phyloP scores from a whole-genome alignment of 1,140 invertebrate species.

The Hyles euphorbiae region DNA sequence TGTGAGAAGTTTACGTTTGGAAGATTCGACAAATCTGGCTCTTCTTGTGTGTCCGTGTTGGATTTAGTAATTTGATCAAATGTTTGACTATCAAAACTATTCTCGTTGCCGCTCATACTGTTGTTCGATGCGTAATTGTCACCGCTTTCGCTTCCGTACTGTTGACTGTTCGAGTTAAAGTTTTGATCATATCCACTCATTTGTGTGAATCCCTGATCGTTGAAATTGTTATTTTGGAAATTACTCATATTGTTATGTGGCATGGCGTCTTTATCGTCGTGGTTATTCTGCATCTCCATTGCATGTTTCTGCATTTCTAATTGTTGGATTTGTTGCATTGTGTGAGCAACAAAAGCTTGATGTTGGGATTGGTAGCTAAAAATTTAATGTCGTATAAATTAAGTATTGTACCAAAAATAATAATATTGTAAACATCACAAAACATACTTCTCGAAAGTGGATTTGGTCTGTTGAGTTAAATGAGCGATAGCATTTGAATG shows the following conservation, averaged over 20 bases:
- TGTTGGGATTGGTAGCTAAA: constrained; percentile 92
- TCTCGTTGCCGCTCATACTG: constrained; percentile 65
- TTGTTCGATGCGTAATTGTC: constrained; percentile 65
- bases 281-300: constrained; percentile 80
- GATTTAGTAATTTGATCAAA: constrained; percentile 62
- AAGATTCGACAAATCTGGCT: constrained; percentile 51
- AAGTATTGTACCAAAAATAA: background rate
- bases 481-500: constrained; percentile 85
- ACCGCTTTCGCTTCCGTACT: constrained; percentile 62
- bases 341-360: constrained; percentile 94
- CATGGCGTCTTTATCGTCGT: constrained; percentile 51
- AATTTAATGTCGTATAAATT: constrained; percentile 4
- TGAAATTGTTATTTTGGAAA: constrained; percentile 55
- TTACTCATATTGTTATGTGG: constrained; percentile 45
- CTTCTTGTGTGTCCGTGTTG: constrained; percentile 45
- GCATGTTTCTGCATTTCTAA: constrained; percentile 87
- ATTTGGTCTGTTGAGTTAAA: constrained; percentile 84
- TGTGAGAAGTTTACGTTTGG: constrained; percentile 74
- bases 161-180: constrained; percentile 48
- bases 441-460: constrained; percentile 83
- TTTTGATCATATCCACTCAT: constrained; percentile 50
- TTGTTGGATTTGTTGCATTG: constrained; percentile 90
- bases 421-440: constrained; percentile 9
- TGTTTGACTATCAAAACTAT: constrained; percentile 65
- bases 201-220: constrained; percentile 53